Evolutionary conservation across 2,113 vertebrate species (phyloP), one percentile per base, ranked within the genome.

Genomic region (Rafetus swinhoei): DNA sequence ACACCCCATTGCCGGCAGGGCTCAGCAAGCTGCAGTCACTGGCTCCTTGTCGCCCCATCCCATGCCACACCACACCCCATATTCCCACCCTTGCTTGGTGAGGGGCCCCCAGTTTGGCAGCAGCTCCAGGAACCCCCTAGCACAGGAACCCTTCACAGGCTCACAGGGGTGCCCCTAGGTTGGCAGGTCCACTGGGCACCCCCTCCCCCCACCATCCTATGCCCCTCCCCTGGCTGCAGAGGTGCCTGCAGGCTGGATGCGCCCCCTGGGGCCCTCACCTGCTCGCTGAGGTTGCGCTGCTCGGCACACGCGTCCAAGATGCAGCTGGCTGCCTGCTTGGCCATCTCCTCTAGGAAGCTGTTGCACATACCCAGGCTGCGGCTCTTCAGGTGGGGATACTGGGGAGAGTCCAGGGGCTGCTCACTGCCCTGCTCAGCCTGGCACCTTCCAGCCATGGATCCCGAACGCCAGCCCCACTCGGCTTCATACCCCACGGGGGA

Each of bases 231-330:
- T 60, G 24, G 24, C 27, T 22, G 1, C 60, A 29, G 27, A 65
- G 7, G 29, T 6, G 15, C 1, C 29, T 27, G 27, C 62, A 15
- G 3, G 2, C 62, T 65, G 62, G 62, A 13, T 16, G 62, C 32
- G n/a, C 4, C 15, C 14, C 62, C 62, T 12, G 2, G 2, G 25
- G 27, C 54, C 60, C 89, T 81, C 62, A 99, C 99, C 99, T 99
- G 98, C 86, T 99, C 98, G 0, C 98, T 98, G 80, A 99, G 98
- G 81, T 98, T 99, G 93, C 98, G 96, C 95, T 99, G 99, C 94
- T 99, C 99, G 0, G 99, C 98, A 79, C 99, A 99, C 77, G 99
- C 97, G 1, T 99, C 99, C 96, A 99, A 94, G 74, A 99, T 79
- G 2, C 98, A 98, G 81, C 50, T 59, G 59, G 98, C 98, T 84